Evolutionary conservation across 2,797 vertebrate species (phyloP), one percentile per base, ranked within the genome.

Genomic region (Pygocentrus nattereri): DNA sequence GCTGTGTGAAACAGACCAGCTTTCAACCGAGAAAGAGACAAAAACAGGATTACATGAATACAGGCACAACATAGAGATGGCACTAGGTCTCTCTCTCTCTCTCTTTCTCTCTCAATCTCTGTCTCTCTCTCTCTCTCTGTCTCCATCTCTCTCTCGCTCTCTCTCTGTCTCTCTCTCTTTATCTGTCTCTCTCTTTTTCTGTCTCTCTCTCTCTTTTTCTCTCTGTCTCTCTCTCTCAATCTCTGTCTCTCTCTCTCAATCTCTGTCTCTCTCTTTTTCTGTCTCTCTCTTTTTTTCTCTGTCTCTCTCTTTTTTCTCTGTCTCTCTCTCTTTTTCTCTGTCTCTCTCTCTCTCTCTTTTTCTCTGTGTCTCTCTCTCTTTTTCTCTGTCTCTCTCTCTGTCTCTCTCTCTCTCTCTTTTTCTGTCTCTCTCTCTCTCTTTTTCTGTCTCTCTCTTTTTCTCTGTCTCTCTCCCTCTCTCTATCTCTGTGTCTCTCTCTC

Each of bases 171-270:
- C n/a, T 58, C 4, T 62, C 25, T 19, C 61, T n/a, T n/a, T n/a
- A n/a, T n/a, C n/a, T n/a, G n/a, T n/a, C n/a, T n/a, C n/a, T n/a
- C n/a, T n/a, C n/a, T n/a, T n/a, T n/a, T n/a, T n/a, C n/a, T n/a
- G n/a, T 62, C 27, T 31, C 27, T 62, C 27, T 31, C 15, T 62
- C 59, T 11, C 56, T 59, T 56, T 25, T 5, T 10, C 16, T 7
- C 30, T 38, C 30, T 44, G 38, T 25, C 65, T 25, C 41, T 54
- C 68, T 54, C 38, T 62, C 79, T 61, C 70, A n/a, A n/a, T n/a
- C n/a, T 19, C 56, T 23, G 5, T 25, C 56, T 23, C n/a, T 58
- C 56, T n/a, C n/a, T n/a, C n/a, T n/a, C n/a, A n/a, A n/a, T n/a
- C n/a, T n/a, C n/a, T n/a, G n/a, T 23, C 8, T 58, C 56, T 23